Conservation (phyloP, 2,888 invertebrate genomes). For the Cotesia congregata region DNA sequence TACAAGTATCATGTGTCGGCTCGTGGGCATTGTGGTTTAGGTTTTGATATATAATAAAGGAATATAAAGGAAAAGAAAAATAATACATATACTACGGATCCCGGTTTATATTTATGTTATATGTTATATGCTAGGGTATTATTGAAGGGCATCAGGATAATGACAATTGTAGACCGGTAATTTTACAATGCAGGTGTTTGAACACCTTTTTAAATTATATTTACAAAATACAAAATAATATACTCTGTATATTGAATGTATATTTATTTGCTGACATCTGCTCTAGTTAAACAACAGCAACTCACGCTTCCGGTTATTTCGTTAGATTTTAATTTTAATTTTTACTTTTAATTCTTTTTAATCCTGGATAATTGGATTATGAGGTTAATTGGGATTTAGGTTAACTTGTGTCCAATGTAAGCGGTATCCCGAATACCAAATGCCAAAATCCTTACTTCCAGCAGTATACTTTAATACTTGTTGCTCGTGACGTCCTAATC, state of each 20-base stretch:
- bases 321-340: not conserved
- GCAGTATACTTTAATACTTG: no score
- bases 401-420: no score
- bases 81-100: no score
- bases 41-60: no score
- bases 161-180: not conserved
- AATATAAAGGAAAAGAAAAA: no score
- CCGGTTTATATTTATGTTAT: no score
- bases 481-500: no score
- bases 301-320: not conserved
- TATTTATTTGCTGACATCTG: not conserved
- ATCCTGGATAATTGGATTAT: constrained; percentile 35
- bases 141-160: not conserved
- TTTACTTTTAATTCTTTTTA: not conserved
- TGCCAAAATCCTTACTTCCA: no score
- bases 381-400: not conserved
- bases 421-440: no score
- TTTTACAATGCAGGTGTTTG: not conserved
- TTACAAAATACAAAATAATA: not conserved
- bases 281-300: not conserved
- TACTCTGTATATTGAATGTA: not conserved
- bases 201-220: not conserved
- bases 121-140: not conserved
- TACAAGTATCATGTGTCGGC: not conserved
- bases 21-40: not conserved